Percentiles rank a stretch among this genome's conserved stretches.
phyloP scores from a whole-genome alignment of 2,888 invertebrate genomes.

The Leistus spinibarbis region DNA sequence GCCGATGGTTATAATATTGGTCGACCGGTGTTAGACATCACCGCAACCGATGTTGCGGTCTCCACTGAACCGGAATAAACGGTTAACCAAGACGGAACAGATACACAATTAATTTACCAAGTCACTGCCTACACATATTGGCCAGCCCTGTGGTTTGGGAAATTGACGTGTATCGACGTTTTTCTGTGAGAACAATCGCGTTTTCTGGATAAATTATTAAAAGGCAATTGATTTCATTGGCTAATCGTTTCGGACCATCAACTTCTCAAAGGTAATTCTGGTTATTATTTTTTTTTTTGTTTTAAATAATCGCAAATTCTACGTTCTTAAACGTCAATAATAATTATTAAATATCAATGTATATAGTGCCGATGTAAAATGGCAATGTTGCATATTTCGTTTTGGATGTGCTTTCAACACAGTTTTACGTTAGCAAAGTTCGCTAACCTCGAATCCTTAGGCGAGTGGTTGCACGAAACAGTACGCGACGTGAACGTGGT shows the following conservation, averaged over 20 bases:
- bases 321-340: no score
- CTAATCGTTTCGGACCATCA: not conserved
- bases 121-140: slow-evolving; percentile 10
- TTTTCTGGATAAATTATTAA: no score
- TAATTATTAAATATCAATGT: no score
- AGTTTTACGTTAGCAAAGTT: not conserved
- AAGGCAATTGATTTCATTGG: not conserved
- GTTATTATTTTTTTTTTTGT: no score
- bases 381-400: not conserved
- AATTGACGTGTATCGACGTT: not conserved
- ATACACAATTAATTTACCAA: slow-evolving; percentile 37
- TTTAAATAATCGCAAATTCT: no score
- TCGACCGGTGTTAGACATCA: not conserved
- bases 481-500: not conserved
- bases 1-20: slow-evolving; percentile 11
- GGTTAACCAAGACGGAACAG: slow-evolving; percentile 28
- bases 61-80: slow-evolving; percentile 36
- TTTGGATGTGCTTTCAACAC: not conserved
- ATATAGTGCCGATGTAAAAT: no score
- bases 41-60: slow-evolving; percentile 29
- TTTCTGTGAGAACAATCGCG: not conserved
- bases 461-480: not conserved
- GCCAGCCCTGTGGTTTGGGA: slow-evolving; percentile 19
- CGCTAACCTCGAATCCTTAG: not conserved
- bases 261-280: no score